These are phyloP conservation scores for Drosophila atripex DNA, from an alignment of 2,888 invertebrate species.

Conservation along the genomic window DNA sequence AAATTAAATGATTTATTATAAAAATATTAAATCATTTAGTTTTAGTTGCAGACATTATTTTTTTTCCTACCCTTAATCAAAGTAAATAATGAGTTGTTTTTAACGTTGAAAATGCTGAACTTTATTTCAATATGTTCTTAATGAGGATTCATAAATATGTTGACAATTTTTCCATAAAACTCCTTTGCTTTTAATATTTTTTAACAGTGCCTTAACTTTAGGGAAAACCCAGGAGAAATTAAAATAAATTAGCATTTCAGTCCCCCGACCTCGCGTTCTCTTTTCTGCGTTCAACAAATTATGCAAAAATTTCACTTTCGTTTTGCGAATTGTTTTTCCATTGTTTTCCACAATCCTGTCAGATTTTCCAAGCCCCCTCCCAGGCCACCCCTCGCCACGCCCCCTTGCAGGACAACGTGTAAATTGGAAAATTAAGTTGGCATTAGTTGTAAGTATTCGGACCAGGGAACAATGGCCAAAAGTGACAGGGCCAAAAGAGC, in stretches of 20 bases:
- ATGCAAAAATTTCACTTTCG: conserved; percentile 8
- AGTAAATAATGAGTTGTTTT: too few relatives aligned
- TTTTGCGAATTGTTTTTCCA: conserved; percentile 2
- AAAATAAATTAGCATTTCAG: conserved; percentile 15
- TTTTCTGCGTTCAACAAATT: conserved; percentile 7
- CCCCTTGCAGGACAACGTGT: not conserved
- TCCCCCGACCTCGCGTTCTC: not conserved
- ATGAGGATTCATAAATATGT: too few relatives aligned
- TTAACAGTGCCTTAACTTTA: not conserved
- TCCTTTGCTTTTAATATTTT: not conserved
- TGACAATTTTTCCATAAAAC: too few relatives aligned
- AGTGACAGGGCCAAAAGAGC: conserved; percentile 1
- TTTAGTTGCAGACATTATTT: too few relatives aligned
- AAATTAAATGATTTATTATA: too few relatives aligned
- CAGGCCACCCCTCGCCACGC: not conserved
- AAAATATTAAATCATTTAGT: too few relatives aligned
- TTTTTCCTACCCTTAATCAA: too few relatives aligned
- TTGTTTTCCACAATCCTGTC: conserved; percentile 7
- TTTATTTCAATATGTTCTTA: too few relatives aligned
- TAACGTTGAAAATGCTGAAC: too few relatives aligned
- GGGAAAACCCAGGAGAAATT: conserved; percentile 1
- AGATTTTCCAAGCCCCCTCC: not conserved
- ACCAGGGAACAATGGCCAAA: conserved; percentile 5
- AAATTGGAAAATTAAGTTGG: conserved; percentile 22
- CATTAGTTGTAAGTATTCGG: conserved; percentile 16